Evolutionary conservation across 1,140 invertebrate species (phyloP).

Genomic region (Drosophila biarmipes): DNA sequence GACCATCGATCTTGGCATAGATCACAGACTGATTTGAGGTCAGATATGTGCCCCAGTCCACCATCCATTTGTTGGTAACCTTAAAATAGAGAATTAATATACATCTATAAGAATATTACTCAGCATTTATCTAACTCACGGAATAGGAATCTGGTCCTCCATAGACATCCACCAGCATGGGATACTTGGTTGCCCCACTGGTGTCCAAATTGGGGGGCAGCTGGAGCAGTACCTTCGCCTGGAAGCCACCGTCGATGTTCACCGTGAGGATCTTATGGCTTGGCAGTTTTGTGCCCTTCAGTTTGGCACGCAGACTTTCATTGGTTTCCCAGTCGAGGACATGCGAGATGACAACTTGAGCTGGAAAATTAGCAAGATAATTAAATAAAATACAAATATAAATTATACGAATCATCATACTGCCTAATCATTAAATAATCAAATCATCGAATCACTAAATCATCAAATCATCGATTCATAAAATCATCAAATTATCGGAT

Average conservation of each 20-base stretch:
- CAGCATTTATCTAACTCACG: conserved; percentile 85
- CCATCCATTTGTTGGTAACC: conserved; percentile 87
- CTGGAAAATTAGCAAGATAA: conserved; percentile 21
- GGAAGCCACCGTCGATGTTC: conserved; percentile 71
- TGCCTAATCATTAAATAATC: too few species aligned
- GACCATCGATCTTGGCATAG: conserved; percentile 94
- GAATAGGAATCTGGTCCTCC: conserved; percentile 95
- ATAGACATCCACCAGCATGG: conserved; percentile 95
- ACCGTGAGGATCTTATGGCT: conserved; percentile 66
- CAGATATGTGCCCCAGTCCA: conserved; percentile 93
- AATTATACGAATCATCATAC: too few species aligned
- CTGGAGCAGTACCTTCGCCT: conserved; percentile 86
- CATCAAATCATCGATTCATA: too few species aligned
- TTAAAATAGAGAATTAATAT: conserved; percentile 1
- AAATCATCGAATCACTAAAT: too few species aligned
- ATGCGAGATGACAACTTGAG: conserved; percentile 63
- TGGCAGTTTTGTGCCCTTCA: conserved; percentile 65
- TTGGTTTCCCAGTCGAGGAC: conserved; percentile 80
- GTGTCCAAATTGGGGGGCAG: conserved; percentile 91
- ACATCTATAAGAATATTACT: neutral
- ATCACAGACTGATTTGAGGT: conserved; percentile 93
- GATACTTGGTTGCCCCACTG: conserved; percentile 89
- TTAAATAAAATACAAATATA: neutral
- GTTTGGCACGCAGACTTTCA: conserved; percentile 43
- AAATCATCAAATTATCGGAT: too few species aligned